These are phyloP conservation scores for Metallyticus violacea DNA, from an alignment of 2,888 invertebrate species.

Conservation along the genomic window DNA sequence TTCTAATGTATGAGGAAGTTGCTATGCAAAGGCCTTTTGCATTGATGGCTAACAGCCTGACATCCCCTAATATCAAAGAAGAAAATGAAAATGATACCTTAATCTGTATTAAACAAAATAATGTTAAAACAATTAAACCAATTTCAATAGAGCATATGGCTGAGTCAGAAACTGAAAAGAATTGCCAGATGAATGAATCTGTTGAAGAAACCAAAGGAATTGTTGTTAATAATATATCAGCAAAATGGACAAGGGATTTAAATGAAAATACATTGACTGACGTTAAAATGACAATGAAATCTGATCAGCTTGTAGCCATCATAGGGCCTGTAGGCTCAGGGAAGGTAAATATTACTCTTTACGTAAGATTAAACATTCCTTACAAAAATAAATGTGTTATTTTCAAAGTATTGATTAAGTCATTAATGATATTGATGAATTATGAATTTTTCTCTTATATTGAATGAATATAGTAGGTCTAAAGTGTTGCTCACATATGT, in stretches of 20 bases:
- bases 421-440: too few relatives aligned
- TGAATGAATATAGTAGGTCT: too few relatives aligned
- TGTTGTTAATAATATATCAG: conserved; percentile 17
- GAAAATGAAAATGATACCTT: background rate
- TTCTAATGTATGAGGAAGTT: background rate
- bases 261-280: conserved; percentile 60
- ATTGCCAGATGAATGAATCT: background rate
- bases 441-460: too few relatives aligned
- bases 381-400: too few relatives aligned
- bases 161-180: background rate
- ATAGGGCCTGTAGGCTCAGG: conserved; percentile 28
- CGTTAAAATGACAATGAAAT: conserved; percentile 61
- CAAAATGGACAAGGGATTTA: conserved; percentile 36
- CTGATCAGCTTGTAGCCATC: conserved; percentile 41
- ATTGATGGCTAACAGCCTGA: too few relatives aligned
- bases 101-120: background rate
- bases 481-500: too few relatives aligned
- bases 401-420: too few relatives aligned
- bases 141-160: background rate
- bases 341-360: too few relatives aligned
- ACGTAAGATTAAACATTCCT: too few relatives aligned
- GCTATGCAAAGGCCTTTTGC: background rate
- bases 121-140: too few relatives aligned
- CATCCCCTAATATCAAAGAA: background rate
- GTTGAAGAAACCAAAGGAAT: conserved; percentile 13